These are phyloP conservation scores for Plodia interpunctella DNA, from an alignment of 1,140 invertebrate genomes.

Conservation along the genomic window DNA sequence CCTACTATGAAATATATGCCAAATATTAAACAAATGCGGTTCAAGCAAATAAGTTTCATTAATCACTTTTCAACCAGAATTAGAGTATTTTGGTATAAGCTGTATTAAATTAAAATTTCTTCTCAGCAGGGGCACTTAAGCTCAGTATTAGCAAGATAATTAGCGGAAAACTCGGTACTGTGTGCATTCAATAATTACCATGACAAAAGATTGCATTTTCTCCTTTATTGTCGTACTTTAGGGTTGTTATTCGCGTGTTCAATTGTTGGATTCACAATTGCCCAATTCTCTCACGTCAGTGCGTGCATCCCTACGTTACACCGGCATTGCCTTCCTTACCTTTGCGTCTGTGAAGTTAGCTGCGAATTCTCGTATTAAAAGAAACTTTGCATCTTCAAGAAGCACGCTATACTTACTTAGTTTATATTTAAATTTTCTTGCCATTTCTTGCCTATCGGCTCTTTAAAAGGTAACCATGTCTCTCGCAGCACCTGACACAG, in stretches of 20 bases:
- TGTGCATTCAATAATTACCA: slow-evolving; percentile 27
- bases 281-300: slow-evolving; percentile 38
- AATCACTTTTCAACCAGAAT: neutral
- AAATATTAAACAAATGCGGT: neutral
- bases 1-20: slow-evolving; percentile 5
- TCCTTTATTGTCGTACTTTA: slow-evolving; percentile 9
- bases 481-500: no score
- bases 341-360: neutral
- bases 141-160: slow-evolving; percentile 43
- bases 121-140: slow-evolving; percentile 29
- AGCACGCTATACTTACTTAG: no score
- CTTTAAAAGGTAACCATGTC: no score
- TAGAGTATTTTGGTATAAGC: slow-evolving; percentile 7
- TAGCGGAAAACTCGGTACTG: slow-evolving; percentile 45
- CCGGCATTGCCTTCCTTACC: neutral
- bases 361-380: neutral
- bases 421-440: no score
- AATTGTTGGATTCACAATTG: slow-evolving; percentile 18
- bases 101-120: slow-evolving; percentile 41
- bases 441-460: no score
- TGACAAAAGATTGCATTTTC: neutral
- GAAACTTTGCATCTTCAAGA: no score
- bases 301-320: slow-evolving; percentile 35
- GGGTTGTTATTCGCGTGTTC: slow-evolving; percentile 13
- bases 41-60: slow-evolving; percentile 7